phyloP scores from a whole-genome alignment of 2,113 vertebrate genomes.

The Cettia cetti region DNA sequence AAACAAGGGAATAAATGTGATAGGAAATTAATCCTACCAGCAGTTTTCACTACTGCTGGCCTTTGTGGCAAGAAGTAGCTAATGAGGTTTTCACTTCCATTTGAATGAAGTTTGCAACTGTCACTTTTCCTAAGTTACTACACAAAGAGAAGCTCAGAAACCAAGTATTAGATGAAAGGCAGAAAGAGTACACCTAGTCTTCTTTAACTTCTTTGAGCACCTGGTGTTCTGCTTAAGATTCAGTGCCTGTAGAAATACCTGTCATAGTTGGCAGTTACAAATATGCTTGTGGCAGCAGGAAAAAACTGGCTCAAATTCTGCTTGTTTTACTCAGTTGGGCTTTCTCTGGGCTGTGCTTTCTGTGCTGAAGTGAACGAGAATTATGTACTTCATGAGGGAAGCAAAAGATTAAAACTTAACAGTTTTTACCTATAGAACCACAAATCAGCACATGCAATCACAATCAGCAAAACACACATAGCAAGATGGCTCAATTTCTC shows the following conservation, averaged over 20 bases:
- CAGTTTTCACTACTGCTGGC: neutral
- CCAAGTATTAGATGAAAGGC: neutral
- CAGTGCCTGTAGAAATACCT: slow-evolving; percentile 25
- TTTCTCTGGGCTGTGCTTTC: neutral
- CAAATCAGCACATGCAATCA: neutral
- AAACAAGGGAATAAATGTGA: neutral
- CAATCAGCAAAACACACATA: neutral
- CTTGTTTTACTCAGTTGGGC: neutral
- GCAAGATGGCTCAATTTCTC: neutral
- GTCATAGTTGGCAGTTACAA: slow-evolving; percentile 33
- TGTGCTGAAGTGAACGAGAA: neutral
- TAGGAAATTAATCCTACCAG: neutral
- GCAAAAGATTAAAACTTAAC: neutral
- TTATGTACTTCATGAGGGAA: neutral
- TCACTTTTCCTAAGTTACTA: neutral
- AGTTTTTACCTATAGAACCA: neutral
- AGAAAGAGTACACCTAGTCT: neutral
- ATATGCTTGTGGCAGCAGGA: slow-evolving; percentile 39
- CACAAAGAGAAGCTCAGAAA: neutral
- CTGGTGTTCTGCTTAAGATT: slow-evolving; percentile 29
- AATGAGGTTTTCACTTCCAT: neutral
- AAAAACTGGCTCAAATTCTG: neutral
- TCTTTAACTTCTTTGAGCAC: neutral
- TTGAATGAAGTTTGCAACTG: neutral
- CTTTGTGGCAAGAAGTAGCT: neutral